Percentiles rank a stretch among this genome's conserved stretches.
Conservation (phyloP, 2,113 vertebrate genomes). For the Formicarius rufipectus region DNA sequence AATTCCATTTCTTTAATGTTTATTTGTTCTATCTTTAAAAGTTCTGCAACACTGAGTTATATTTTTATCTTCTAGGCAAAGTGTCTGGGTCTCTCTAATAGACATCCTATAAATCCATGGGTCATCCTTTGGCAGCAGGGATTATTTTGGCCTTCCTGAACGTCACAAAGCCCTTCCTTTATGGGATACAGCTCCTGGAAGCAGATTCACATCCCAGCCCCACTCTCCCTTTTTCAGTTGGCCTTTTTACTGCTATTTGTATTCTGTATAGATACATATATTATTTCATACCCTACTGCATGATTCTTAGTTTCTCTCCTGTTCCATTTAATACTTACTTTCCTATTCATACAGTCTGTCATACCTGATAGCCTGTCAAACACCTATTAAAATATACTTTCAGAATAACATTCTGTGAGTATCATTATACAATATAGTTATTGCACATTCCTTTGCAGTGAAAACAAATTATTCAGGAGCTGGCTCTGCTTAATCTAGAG, state of each 20-base stretch:
- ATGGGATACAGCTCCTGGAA: neutral
- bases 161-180: neutral
- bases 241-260: neutral
- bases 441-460: neutral
- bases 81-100: rapidly evolving
- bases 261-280: neutral
- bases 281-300: neutral
- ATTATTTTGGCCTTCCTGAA: neutral
- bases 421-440: neutral
- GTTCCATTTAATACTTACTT: neutral
- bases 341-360: neutral
- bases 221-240: neutral
- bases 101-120: neutral
- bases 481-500: neutral
- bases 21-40: neutral
- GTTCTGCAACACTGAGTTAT: neutral
- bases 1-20: neutral
- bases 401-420: neutral
- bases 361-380: neutral
- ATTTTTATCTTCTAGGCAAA: neutral
- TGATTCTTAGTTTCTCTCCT: neutral
- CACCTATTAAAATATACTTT: neutral
- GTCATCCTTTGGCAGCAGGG: neutral
- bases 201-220: neutral
- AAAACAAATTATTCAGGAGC: constrained; percentile 11